These are phyloP conservation scores for Amphiprion ocellaris DNA, from an alignment of 2,113 vertebrate genomes.

Conservation along the genomic window DNA sequence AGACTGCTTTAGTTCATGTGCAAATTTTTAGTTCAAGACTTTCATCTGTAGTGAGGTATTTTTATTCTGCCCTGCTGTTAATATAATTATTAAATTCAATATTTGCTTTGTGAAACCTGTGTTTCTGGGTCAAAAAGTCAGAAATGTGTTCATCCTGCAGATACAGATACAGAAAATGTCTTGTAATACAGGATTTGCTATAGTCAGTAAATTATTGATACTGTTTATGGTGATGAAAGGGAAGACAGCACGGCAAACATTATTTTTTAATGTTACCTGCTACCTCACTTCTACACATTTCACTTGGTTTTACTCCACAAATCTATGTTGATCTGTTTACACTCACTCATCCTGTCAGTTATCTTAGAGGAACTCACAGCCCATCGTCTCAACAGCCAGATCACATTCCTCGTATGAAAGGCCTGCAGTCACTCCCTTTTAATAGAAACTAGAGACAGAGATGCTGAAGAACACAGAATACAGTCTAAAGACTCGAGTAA, in stretches of 20 bases:
- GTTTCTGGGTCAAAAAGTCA: background rate
- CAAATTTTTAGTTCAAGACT: no score
- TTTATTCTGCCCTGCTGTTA: background rate
- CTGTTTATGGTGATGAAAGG: slow-evolving; percentile 44
- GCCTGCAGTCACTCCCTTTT: slow-evolving; percentile 68
- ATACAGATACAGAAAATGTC: background rate
- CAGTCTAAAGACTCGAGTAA: slow-evolving; percentile 21
- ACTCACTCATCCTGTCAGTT: slow-evolving; percentile 13
- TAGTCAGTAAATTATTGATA: slow-evolving; percentile 59
- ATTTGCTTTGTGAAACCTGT: no score
- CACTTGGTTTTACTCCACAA: background rate
- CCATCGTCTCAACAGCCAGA: slow-evolving; percentile 16
- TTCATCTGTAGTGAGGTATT: background rate
- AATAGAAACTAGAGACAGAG: slow-evolving; percentile 58
- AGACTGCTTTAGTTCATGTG: no score
- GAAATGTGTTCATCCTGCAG: slow-evolving; percentile 3
- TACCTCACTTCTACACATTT: background rate
- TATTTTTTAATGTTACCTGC: slow-evolving; percentile 48
- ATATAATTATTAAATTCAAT: no score
- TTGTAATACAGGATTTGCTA: slow-evolving; percentile 3
- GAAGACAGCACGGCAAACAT: slow-evolving; percentile 22
- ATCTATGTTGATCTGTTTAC: background rate
- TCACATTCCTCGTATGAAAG: slow-evolving; percentile 62
- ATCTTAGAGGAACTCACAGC: slow-evolving; percentile 8
- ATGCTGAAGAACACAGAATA: slow-evolving; percentile 21